A percentile compares a stretch with the other conserved stretches of the same genome.
These are phyloP conservation scores for Pachypeltis micranthus DNA, from an alignment of 1,140 invertebrate species.

Conservation along the genomic window DNA sequence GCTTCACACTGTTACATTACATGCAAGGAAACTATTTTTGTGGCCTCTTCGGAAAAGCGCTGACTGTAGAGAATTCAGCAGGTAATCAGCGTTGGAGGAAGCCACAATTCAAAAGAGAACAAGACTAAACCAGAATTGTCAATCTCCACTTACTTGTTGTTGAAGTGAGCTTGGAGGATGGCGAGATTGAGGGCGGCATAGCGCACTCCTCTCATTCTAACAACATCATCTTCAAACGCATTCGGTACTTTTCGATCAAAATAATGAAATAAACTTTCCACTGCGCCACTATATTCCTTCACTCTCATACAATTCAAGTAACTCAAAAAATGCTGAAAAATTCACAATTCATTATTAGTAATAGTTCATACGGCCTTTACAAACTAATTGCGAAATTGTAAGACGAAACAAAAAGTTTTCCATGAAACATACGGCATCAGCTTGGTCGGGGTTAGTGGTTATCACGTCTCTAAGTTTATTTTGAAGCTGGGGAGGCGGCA, in stretches of 20 bases:
- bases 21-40: no score
- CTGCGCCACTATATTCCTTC: constrained; percentile 73
- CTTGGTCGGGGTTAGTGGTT: constrained; percentile 64
- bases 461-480: constrained; percentile 63
- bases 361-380: constrained; percentile 14
- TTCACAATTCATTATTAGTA: no score
- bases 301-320: constrained; percentile 79
- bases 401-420: not conserved
- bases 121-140: no score
- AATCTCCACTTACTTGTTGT: constrained; percentile 68
- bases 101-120: no score
- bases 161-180: constrained; percentile 73
- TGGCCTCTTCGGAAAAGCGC: no score
- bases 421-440: constrained; percentile 68
- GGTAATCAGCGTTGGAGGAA: no score
- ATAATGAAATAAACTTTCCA: constrained; percentile 72
- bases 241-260: constrained; percentile 57
- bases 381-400: not conserved
- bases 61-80: no score
- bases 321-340: constrained; percentile 72
- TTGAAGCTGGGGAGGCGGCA: constrained; percentile 63
- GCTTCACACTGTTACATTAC: no score
- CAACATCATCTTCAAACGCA: constrained; percentile 41
- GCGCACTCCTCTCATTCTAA: constrained; percentile 57
- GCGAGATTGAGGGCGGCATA: constrained; percentile 84